These are phyloP conservation scores for Clivina fossor DNA, from an alignment of 2,888 invertebrate species.

Conservation along the genomic window DNA sequence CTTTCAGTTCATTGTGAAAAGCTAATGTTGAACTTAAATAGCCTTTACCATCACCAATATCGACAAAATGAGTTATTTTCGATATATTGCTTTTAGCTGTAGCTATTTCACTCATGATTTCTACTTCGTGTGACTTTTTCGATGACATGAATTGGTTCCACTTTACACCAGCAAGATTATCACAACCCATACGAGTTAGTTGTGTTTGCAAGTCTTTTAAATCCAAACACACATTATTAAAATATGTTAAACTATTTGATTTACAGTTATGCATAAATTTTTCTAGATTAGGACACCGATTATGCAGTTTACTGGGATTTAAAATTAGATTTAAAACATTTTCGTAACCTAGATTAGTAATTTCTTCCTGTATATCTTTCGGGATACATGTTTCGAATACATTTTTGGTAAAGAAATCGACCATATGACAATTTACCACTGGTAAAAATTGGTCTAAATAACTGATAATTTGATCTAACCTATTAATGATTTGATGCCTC, in stretches of 20 bases:
- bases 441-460: slow-evolving; percentile 63
- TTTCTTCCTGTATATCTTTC: slow-evolving; percentile 54
- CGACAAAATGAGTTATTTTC: slow-evolving; percentile 62
- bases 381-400: slow-evolving; percentile 68
- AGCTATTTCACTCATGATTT: slow-evolving; percentile 64
- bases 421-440: slow-evolving; percentile 77
- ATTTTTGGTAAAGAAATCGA: slow-evolving; percentile 67
- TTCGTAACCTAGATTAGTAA: slow-evolving; percentile 53
- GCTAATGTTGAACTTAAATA: slow-evolving; percentile 77
- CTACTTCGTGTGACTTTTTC: slow-evolving; percentile 82
- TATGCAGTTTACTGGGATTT: slow-evolving; percentile 41
- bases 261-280: slow-evolving; percentile 44
- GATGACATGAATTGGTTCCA: slow-evolving; percentile 73
- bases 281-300: slow-evolving; percentile 39
- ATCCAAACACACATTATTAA: slow-evolving; percentile 54
- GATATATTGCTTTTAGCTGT: slow-evolving; percentile 55
- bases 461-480: slow-evolving; percentile 56
- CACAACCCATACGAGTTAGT: slow-evolving; percentile 48
- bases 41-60: slow-evolving; percentile 89
- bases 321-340: slow-evolving; percentile 58
- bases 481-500: slow-evolving; percentile 47
- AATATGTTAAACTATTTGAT: slow-evolving; percentile 44
- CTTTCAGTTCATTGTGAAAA: slow-evolving; percentile 68
- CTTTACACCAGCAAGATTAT: slow-evolving; percentile 48
- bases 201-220: slow-evolving; percentile 51